These are phyloP conservation scores for Baccha elongata DNA, from an alignment of 2,888 invertebrate species.

Conservation along the genomic window DNA sequence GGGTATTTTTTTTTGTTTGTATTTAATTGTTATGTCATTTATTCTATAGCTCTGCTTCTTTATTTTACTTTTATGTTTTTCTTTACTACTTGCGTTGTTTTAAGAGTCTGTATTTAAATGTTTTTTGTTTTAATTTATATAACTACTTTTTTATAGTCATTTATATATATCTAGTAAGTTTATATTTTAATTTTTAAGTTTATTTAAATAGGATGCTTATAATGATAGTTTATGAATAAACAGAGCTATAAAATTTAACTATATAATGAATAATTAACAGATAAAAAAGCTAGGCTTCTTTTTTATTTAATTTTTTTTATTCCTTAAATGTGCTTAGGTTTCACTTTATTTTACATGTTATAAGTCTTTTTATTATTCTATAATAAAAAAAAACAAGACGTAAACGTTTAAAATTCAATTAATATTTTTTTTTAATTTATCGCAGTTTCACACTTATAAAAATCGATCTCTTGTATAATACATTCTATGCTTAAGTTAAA, in stretches of 20 bases:
- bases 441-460: conserved; percentile 74
- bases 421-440: conserved; percentile 51
- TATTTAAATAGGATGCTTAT: conserved; percentile 70
- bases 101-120: conserved; percentile 58
- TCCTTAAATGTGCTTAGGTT: conserved; percentile 55
- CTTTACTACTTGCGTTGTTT: conserved; percentile 65
- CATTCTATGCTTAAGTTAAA: conserved; percentile 64
- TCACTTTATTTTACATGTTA: conserved; percentile 65
- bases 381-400: conserved; percentile 61
- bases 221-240: conserved; percentile 69
- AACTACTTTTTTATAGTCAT: conserved; percentile 55
- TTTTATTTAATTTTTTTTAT: conserved; percentile 38
- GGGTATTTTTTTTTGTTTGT: not conserved
- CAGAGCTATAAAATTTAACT: conserved; percentile 74
- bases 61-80: conserved; percentile 30
- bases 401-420: conserved; percentile 73
- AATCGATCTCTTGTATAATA: conserved; percentile 72
- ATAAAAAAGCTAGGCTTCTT: conserved; percentile 71
- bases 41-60: conserved; percentile 74
- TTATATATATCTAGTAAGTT: conserved; percentile 62
- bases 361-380: conserved; percentile 75
- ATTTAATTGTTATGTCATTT: conserved; percentile 25
- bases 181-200: conserved; percentile 46
- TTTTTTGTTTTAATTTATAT: conserved; percentile 49
- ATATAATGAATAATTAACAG: conserved; percentile 69